phyloP scores from a whole-genome alignment of 1,140 invertebrate species.

The Manduca sexta region DNA sequence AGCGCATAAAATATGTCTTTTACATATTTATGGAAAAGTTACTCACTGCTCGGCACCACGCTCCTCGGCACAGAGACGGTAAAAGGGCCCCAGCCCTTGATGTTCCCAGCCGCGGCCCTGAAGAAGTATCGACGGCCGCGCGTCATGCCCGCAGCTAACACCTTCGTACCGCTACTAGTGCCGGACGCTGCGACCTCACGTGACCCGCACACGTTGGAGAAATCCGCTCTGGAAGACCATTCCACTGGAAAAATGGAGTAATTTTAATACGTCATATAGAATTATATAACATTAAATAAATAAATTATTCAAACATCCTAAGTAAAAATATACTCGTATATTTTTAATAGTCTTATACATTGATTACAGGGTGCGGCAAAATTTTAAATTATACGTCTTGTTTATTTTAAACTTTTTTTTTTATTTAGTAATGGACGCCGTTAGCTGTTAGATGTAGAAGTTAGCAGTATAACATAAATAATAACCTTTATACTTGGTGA shows the following conservation, averaged over 20 bases:
- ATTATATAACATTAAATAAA: too few species aligned
- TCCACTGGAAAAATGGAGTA: conserved; percentile 75
- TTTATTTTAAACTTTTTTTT: too few species aligned
- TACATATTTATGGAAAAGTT: conserved; percentile 88
- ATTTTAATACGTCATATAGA: not conserved
- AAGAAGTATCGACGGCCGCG: conserved; percentile 92
- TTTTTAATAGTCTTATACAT: too few species aligned
- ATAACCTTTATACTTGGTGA: conserved; percentile 93
- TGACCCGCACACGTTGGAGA: conserved; percentile 83
- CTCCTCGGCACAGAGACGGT: conserved; percentile 83
- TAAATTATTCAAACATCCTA: too few species aligned
- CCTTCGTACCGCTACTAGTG: conserved; percentile 73
- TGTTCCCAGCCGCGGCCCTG: conserved; percentile 88
- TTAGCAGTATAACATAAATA: too few species aligned
- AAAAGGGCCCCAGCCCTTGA: conserved; percentile 92
- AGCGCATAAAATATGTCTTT: too few species aligned
- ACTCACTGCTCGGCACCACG: conserved; percentile 92
- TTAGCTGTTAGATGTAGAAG: too few species aligned
- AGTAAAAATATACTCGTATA: too few species aligned
- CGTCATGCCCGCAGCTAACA: conserved; percentile 82
- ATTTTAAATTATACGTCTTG: too few species aligned
- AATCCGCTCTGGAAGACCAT: conserved; percentile 90
- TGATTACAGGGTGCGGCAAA: too few species aligned
- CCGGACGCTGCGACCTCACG: conserved; percentile 82
- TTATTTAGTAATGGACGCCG: too few species aligned